Base-by-base conservation (phyloP, 2,888 invertebrate genomes). In the Cheiracanthium punctorium region DNA sequence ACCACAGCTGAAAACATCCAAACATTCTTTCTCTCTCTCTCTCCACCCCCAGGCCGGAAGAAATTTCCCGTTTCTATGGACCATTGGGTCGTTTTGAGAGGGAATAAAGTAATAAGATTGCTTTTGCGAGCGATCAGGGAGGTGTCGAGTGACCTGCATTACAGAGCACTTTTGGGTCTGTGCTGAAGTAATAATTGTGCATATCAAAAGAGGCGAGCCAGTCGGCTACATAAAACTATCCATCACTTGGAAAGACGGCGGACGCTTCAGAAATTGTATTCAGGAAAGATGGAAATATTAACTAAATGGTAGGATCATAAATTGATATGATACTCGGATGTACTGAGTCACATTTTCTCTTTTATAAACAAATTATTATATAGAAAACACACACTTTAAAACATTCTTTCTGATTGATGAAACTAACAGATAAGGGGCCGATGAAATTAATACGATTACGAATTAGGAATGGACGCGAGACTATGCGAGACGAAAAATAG, bases 1-100 rank as follows among this genome's bases (percentile, higher is more conserved):
- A 86, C 85, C 58, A 58, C 58, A 12, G 58, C 58, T 24, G 58
- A 58, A 24, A 58, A 58, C 58, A 58, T 24, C 58, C 20, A 58
- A 58, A 37, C 7, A n/a, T n/a, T n/a, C n/a, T n/a, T n/a, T n/a
- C n/a, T n/a, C n/a, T n/a, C n/a, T n/a, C n/a, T n/a, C n/a, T n/a
- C n/a, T 24, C 17, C 17, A 48, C 58, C 58, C 58, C 58, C 5
- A 37, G 37, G 10, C 4, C 7, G 48, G 17, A 17, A 48, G 48
- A 70, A 29, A 70, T 28, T 1, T 33, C 28, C 71, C 58, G 71
- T 76, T 82, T 82, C 76, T 73, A 84, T 77, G 82, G 82, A 28
- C 65, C 82, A 84, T 73, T 77, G 70, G 73, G 24, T 58, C 20
- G 17, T 58, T 48, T 72, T 32, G 52, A 77, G 67, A 30, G 48